Conservation (phyloP, 2,888 invertebrate genomes). For the Sisyra terminalis region DNA sequence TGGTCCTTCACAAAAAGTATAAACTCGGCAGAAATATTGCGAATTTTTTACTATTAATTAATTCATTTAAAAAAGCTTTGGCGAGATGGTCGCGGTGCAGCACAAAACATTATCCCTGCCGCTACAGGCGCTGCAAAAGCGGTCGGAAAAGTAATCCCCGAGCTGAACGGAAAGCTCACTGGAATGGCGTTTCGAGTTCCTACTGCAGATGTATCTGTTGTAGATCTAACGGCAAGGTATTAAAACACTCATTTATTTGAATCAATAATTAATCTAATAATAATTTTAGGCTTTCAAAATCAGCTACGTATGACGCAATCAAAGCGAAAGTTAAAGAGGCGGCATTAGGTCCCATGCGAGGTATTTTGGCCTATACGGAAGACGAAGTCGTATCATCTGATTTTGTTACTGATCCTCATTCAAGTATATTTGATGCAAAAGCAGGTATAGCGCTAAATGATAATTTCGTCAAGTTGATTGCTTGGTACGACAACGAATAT, state of each 20-base stretch:
- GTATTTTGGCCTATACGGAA: conserved; percentile 50
- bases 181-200: conserved; percentile 75
- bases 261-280: too few species aligned
- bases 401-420: conserved; percentile 45
- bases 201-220: conserved; percentile 61
- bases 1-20: conserved; percentile 30
- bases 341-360: conserved; percentile 38
- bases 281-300: conserved; percentile 79
- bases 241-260: too few species aligned
- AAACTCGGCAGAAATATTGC: too few species aligned
- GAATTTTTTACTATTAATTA: too few species aligned
- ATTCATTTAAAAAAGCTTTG: conserved; percentile 22
- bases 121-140: conserved; percentile 66
- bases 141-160: conserved; percentile 68
- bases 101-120: conserved; percentile 59
- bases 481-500: conserved; percentile 82
- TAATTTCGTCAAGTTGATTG: conserved; percentile 65
- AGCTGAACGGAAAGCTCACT: conserved; percentile 55
- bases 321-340: conserved; percentile 73
- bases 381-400: conserved; percentile 55
- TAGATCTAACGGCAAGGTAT: conserved; percentile 48
- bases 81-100: conserved; percentile 54
- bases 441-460: conserved; percentile 60
- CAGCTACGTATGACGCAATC: conserved; percentile 75
- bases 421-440: conserved; percentile 63